Evolutionary conservation across 2,797 vertebrate genomes (phyloP).

Genomic region (Sebastes matsubarae): DNA sequence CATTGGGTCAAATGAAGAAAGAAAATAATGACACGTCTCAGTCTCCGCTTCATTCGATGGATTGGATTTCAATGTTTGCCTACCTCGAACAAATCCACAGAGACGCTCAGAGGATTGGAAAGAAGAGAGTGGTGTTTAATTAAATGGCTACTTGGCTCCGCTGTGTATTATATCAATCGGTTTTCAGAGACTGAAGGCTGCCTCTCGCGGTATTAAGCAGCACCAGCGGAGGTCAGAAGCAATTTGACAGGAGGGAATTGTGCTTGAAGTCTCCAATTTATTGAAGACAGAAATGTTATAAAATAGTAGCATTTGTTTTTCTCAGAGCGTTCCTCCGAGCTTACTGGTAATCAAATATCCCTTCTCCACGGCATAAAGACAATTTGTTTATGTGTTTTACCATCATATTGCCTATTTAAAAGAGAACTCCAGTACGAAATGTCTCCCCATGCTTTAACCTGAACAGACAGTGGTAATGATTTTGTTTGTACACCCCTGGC

Average conservation of each 20-base stretch:
- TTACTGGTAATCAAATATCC: neutral
- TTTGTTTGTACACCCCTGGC: neutral
- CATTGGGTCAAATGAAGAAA: neutral
- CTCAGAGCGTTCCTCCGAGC: neutral
- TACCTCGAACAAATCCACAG: neutral
- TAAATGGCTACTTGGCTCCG: slow-evolving; percentile 15
- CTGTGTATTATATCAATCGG: slow-evolving; percentile 17
- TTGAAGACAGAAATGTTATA: neutral
- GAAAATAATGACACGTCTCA: neutral
- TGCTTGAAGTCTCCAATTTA: neutral
- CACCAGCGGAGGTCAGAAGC: slow-evolving; percentile 11
- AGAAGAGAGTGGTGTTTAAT: slow-evolving; percentile 8
- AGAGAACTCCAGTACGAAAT: neutral
- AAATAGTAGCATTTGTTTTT: neutral
- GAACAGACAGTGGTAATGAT: neutral
- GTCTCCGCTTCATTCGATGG: neutral
- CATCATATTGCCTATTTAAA: neutral
- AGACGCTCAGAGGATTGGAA: neutral
- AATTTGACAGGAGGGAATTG: slow-evolving; percentile 16
- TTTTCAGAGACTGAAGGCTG: neutral
- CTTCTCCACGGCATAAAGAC: neutral
- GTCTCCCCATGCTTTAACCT: neutral
- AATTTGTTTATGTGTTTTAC: neutral
- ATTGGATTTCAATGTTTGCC: neutral
- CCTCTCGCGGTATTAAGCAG: neutral